Evolutionary conservation across 2,113 vertebrate species (phyloP), one percentile per base, ranked within the genome.

Genomic region (Clarias magur): DNA sequence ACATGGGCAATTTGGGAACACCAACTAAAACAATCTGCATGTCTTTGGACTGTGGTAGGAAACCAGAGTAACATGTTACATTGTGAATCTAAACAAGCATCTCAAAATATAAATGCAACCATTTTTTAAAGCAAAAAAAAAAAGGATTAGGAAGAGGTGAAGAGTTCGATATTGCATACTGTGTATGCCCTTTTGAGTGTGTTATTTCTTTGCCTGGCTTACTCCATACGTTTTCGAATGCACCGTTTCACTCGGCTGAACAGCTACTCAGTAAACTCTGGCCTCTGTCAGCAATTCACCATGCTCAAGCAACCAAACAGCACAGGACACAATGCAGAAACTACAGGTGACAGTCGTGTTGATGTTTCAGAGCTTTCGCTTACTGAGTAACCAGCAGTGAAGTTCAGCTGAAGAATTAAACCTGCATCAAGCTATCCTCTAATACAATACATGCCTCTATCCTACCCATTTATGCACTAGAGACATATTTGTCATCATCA

Each of bases 271-370:
- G 34, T 73, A 23, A 42, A 73, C 70, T 42, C 34, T 42, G 72
- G 42, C 73, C 42, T 76, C 73, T 76, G 73, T 54, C 73, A 76
- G 73, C 73, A 42, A 76, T 53, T 75, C 72, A 75, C 12, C 42
- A 48, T n/a, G 42, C 23, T 54, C 42, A 53, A 76, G 25, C 73
- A 54, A 48, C 73, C 73, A 76, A 54, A 54, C 23, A 54, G 73
- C 23, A 76, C 42, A 53, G 23, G 23, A 76, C 42, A 25, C 48
- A 13, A 75, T 75, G 72, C 72, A 25, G 53, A 23, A 76, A n/a
- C 23, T 54, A 54, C 73, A 76, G 73, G 73, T 76, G 42, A 53
- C 73, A 2, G 11, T n/a, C 23, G 0, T 53, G 23, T 53, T 53
- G 23, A 53, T 53, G 48, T 16, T 4, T 54, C 73, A 53, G 0